phyloP scores from a whole-genome alignment of 2,888 invertebrate species.

The Girardia tigrina region DNA sequence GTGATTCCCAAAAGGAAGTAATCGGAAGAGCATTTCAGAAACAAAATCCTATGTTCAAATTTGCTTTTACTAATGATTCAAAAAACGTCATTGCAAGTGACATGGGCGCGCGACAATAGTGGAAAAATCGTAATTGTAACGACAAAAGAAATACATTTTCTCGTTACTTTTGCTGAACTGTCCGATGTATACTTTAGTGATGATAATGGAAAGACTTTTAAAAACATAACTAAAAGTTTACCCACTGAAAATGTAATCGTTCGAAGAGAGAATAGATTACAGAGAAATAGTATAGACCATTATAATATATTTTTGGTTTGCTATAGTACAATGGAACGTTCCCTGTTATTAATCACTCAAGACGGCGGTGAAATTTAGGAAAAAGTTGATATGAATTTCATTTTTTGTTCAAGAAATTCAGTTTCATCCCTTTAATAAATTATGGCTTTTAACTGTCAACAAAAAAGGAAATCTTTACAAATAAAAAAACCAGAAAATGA shows the following conservation, averaged over 20 bases:
- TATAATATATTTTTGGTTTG: conserved; percentile 4
- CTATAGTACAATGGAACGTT: neutral
- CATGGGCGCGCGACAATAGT: too few species aligned
- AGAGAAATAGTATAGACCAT: neutral
- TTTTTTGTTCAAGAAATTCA: neutral
- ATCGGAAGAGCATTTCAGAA: too few species aligned
- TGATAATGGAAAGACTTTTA: neutral
- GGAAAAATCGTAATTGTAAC: too few species aligned
- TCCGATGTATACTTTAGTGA: too few species aligned
- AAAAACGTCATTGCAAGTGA: too few species aligned
- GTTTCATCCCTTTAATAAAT: conserved; percentile 9
- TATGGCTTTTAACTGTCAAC: neutral
- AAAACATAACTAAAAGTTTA: neutral
- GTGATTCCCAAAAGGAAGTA: too few species aligned
- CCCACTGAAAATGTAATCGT: neutral
- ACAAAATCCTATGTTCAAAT: too few species aligned
- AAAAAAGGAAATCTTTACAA: neutral
- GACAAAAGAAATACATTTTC: too few species aligned
- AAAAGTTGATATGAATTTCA: conserved; percentile 1
- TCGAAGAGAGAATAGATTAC: neutral
- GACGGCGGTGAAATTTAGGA: neutral
- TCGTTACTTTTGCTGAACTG: too few species aligned
- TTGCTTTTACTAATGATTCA: too few species aligned
- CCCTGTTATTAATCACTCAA: neutral
- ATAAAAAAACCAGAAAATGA: too few species aligned